phyloP scores from a whole-genome alignment of 1,140 invertebrate species.

The Hydropsyche tenuis region DNA sequence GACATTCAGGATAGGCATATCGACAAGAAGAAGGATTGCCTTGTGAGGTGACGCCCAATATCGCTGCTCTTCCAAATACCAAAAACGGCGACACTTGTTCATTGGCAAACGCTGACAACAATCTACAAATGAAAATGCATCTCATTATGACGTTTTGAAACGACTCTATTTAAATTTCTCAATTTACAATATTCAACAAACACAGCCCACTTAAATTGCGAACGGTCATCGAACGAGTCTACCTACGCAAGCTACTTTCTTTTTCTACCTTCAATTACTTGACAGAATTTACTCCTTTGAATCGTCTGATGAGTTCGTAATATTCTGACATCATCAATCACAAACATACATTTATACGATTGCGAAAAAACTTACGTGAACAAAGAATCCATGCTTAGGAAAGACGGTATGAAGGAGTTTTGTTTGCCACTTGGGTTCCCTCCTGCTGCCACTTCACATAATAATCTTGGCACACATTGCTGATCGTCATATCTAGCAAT shows the following conservation, averaged over 20 bases:
- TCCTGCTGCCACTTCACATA: conserved; percentile 77
- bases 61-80: conserved; percentile 73
- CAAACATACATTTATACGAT: background rate
- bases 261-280: conserved; percentile 18
- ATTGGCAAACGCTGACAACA: conserved; percentile 54
- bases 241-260: conserved; percentile 32
- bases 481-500: conserved; percentile 78
- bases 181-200: background rate
- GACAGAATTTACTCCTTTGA: conserved; percentile 7
- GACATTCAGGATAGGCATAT: conserved; percentile 74
- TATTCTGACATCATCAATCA: conserved; percentile 6
- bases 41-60: conserved; percentile 72
- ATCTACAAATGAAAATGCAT: conserved; percentile 53
- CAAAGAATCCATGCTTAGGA: conserved; percentile 69
- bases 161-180: background rate
- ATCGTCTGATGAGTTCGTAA: background rate
- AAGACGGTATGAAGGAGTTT: conserved; percentile 60
- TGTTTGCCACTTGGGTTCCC: conserved; percentile 63
- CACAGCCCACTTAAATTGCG: conserved; percentile 8
- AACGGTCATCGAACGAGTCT: conserved; percentile 8
- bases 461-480: conserved; percentile 76
- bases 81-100: conserved; percentile 65
- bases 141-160: background rate
- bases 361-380: conserved; percentile 65
- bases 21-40: conserved; percentile 69